A percentile compares a stretch with the other conserved stretches of the same genome.
Evolutionary conservation across 1,140 invertebrate genomes (phyloP).

Genomic region (Sesamia nonagrioides): DNA sequence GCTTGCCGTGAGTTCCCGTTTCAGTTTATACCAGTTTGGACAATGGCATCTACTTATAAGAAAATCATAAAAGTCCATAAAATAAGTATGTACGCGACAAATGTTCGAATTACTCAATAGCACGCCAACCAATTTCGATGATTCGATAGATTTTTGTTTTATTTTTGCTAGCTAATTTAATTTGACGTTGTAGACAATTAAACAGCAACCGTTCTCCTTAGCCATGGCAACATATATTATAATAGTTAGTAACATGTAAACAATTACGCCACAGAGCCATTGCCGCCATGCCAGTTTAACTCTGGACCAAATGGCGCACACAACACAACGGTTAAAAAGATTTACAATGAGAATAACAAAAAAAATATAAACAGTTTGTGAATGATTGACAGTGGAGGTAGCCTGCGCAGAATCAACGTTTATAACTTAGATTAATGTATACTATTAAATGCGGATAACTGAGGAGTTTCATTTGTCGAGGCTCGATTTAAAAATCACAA

Average conservation of each 20-base stretch:
- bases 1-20: too few relatives aligned
- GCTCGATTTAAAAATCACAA: background rate
- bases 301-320: background rate
- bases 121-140: too few relatives aligned
- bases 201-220: background rate
- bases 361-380: constrained; percentile 20
- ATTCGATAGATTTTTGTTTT: too few relatives aligned
- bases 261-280: constrained; percentile 15
- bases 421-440: constrained; percentile 15
- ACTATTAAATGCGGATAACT: constrained; percentile 3
- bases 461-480: background rate
- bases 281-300: background rate
- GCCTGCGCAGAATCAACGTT: background rate
- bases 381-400: background rate
- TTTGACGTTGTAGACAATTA: too few relatives aligned
- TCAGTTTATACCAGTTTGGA: too few relatives aligned
- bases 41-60: too few relatives aligned
- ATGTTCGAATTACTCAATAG: too few relatives aligned
- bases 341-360: constrained; percentile 40
- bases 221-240: too few relatives aligned
- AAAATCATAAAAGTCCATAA: too few relatives aligned
- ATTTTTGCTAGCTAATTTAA: too few relatives aligned
- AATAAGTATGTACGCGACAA: too few relatives aligned
- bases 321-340: constrained; percentile 22
- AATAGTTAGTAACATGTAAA: background rate